These are phyloP conservation scores for Prionailurus bengalensis DNA, from an alignment of 2,113 vertebrate genomes.

Conservation along the genomic window DNA sequence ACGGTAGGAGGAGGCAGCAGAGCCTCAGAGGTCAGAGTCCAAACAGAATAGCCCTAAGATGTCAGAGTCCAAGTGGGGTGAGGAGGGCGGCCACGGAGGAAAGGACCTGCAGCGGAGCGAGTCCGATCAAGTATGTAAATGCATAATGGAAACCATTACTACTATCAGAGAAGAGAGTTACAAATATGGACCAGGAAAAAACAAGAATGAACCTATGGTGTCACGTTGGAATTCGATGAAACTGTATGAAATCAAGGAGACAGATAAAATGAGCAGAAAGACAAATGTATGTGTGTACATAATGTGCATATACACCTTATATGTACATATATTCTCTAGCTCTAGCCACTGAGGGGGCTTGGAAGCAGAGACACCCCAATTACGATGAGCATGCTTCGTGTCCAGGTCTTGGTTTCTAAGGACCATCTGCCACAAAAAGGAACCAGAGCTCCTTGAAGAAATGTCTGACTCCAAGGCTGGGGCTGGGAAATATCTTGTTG, in stretches of 20 bases:
- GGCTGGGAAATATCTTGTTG: not conserved
- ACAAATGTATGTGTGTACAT: not conserved
- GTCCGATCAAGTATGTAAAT: not conserved
- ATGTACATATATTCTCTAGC: not conserved
- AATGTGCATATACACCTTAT: not conserved
- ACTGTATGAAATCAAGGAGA: not conserved
- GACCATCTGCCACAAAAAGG: not conserved
- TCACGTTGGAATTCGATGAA: not conserved
- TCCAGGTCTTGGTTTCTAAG: conserved; percentile 20
- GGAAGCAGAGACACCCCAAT: not conserved
- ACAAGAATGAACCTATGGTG: not conserved
- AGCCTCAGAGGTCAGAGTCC: not conserved
- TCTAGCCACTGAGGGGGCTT: not conserved
- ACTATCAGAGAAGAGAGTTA: not conserved
- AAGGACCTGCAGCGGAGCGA: not conserved
- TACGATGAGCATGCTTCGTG: not conserved
- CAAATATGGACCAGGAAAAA: not conserved
- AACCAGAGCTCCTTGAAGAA: conserved; percentile 28
- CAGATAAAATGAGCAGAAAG: not conserved
- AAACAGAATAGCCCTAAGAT: not conserved
- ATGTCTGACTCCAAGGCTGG: not conserved
- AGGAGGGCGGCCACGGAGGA: not conserved
- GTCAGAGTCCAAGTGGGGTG: not conserved
- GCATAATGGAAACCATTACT: not conserved
- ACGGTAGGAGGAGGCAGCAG: not conserved